phyloP scores from a whole-genome alignment of 2,888 invertebrate species.

The Andrena marginata region DNA sequence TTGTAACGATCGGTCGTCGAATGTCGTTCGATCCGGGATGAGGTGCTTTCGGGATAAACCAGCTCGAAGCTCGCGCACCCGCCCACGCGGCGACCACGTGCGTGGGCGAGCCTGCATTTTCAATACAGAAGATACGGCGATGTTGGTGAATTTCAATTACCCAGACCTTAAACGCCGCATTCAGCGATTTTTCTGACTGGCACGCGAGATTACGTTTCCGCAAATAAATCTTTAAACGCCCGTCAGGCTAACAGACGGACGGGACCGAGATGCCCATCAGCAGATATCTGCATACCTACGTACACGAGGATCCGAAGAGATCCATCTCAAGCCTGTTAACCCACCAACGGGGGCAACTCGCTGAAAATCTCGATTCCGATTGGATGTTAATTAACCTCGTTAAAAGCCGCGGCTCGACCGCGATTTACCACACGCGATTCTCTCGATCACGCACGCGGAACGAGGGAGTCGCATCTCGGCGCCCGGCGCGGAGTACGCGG shows the following conservation, averaged over 20 bases:
- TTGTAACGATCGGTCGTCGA: conserved; percentile 39
- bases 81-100: conserved; percentile 39
- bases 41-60: conserved; percentile 52
- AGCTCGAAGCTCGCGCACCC: conserved; percentile 48
- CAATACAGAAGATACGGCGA: conserved; percentile 35
- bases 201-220: conserved; percentile 9
- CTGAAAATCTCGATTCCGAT: conserved; percentile 20
- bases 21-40: conserved; percentile 42
- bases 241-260: no score
- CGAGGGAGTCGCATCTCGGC: conserved; percentile 12
- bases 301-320: no score
- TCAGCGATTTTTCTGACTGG: conserved; percentile 8
- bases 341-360: not conserved
- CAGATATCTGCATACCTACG: no score
- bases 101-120: conserved; percentile 52
- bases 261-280: no score
- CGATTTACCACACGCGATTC: conserved; percentile 32
- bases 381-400: conserved; percentile 39
- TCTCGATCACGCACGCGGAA: conserved; percentile 14
- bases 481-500: not conserved
- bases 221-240: no score
- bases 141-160: conserved; percentile 60
- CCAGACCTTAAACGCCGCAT: conserved; percentile 36
- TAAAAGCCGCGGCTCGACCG: conserved; percentile 11
- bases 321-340: not conserved